Percentiles rank a stretch among this genome's conserved stretches.
phyloP scores from a whole-genome alignment of 2,888 invertebrate species.

The Heterodera filipjevi region DNA sequence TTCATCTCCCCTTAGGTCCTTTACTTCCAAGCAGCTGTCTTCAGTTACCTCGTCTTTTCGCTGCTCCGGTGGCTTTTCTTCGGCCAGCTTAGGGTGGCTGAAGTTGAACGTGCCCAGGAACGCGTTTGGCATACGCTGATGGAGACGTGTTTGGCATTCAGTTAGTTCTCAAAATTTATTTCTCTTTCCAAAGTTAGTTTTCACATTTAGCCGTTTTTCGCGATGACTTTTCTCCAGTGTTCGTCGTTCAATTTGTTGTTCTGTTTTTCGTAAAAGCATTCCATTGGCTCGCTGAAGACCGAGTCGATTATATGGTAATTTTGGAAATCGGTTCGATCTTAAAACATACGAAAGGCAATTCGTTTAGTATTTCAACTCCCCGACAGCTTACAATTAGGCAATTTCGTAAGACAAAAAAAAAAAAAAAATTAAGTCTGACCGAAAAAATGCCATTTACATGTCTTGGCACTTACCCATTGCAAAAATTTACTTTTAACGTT shows the following conservation, averaged over 20 bases:
- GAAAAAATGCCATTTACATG: too few relatives aligned
- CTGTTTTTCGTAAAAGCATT: constrained; percentile 89
- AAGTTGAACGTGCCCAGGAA: constrained; percentile 72
- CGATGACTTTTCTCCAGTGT: constrained; percentile 87
- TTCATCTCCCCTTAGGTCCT: constrained; percentile 52
- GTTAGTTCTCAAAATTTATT: background rate
- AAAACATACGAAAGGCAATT: too few relatives aligned
- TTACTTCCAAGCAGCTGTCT: constrained; percentile 59
- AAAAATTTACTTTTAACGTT: too few relatives aligned
- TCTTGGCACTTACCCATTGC: too few relatives aligned
- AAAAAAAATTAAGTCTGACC: too few relatives aligned
- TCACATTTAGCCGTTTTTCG: constrained; percentile 53
- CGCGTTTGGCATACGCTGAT: constrained; percentile 98
- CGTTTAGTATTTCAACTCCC: too few relatives aligned
- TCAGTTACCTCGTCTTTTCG: constrained; percentile 58
- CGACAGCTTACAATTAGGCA: too few relatives aligned
- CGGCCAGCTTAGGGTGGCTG: constrained; percentile 60
- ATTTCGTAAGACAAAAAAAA: too few relatives aligned
- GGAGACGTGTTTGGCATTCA: constrained; percentile 99
- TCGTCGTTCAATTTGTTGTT: constrained; percentile 94
- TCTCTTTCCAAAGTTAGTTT: background rate
- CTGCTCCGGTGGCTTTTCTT: constrained; percentile 59
- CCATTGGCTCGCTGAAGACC: constrained; percentile 98
- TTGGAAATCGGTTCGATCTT: too few relatives aligned
- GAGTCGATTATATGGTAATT: constrained; percentile 90